phyloP scores from a whole-genome alignment of 2,113 vertebrate genomes.

The Furnarius figulus region DNA sequence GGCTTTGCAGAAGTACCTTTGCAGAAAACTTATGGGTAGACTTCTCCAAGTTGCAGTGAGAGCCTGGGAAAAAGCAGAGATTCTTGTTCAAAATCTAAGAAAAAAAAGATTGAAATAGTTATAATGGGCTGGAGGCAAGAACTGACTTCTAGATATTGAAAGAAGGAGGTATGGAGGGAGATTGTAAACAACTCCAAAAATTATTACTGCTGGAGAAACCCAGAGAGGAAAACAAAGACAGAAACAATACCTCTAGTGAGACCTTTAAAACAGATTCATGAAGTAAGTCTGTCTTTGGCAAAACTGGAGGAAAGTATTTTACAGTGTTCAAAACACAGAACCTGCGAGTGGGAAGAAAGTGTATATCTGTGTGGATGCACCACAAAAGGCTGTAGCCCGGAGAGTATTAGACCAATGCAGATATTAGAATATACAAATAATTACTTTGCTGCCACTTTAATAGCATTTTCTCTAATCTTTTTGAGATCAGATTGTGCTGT shows the following conservation, averaged over 20 bases:
- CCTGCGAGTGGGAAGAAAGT: not conserved
- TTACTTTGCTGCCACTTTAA: not conserved
- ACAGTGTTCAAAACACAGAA: not conserved
- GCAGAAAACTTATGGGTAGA: not conserved
- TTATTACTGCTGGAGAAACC: not conserved
- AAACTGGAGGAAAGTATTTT: not conserved
- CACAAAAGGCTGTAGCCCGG: not conserved
- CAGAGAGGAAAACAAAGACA: not conserved
- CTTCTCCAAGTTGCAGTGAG: not conserved
- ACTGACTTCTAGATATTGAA: not conserved
- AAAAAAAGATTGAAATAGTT: not conserved
- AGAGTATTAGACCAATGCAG: not conserved
- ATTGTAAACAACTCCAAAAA: slow-evolving; percentile 15
- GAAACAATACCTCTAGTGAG: not conserved
- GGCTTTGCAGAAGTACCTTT: not conserved
- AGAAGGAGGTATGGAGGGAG: not conserved
- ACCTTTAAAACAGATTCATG: not conserved
- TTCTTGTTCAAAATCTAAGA: not conserved
- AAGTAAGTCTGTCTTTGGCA: not conserved
- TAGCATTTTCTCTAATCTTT: not conserved
- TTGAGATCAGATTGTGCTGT: not conserved
- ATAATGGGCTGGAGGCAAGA: not conserved
- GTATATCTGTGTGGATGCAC: not conserved
- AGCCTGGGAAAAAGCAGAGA: not conserved
- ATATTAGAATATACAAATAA: not conserved